A percentile compares a stretch with the other conserved stretches of the same genome.
phyloP scores from a whole-genome alignment of 2,888 invertebrate species.

The Volucella inflata region DNA sequence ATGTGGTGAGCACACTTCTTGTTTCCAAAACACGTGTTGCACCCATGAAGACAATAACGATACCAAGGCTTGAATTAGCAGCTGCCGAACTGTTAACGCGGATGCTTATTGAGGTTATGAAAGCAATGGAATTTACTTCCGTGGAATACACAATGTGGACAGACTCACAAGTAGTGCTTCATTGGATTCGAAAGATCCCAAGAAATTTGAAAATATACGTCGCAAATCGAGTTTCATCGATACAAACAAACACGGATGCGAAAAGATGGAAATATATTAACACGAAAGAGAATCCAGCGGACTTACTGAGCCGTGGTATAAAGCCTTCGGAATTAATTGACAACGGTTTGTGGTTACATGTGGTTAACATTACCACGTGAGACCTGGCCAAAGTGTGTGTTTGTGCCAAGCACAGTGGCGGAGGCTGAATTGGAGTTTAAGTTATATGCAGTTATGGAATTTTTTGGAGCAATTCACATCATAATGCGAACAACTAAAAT shows the following conservation, averaged over 20 bases:
- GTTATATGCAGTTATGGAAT: not conserved
- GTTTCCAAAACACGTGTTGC: constrained; percentile 39
- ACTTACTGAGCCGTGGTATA: constrained; percentile 38
- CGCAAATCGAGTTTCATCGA: constrained; percentile 21
- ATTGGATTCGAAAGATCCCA: constrained; percentile 18
- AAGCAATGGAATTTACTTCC: constrained; percentile 19
- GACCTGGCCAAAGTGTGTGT: constrained; percentile 20
- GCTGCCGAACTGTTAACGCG: constrained; percentile 22
- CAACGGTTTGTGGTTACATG: constrained; percentile 40
- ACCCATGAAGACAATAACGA: constrained; percentile 43
- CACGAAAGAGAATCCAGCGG: constrained; percentile 53
- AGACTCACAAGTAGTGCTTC: constrained; percentile 50
- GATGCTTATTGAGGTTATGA: constrained; percentile 1
- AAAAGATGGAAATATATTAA: constrained; percentile 18
- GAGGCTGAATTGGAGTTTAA: not conserved
- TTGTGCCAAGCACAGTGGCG: constrained; percentile 21
- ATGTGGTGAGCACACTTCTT: constrained; percentile 34
- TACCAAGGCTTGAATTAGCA: constrained; percentile 49
- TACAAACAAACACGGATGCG: constrained; percentile 19
- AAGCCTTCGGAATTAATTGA: constrained; percentile 13
- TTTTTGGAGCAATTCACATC: constrained; percentile 7
- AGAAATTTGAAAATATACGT: constrained; percentile 30
- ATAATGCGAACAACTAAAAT: constrained; percentile 8
- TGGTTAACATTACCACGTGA: constrained; percentile 4
- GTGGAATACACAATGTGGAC: constrained; percentile 38